A percentile compares a stretch with the other conserved stretches of the same genome.
Conservation (phyloP, 2,888 invertebrate species). For the Synergus japonicus region DNA sequence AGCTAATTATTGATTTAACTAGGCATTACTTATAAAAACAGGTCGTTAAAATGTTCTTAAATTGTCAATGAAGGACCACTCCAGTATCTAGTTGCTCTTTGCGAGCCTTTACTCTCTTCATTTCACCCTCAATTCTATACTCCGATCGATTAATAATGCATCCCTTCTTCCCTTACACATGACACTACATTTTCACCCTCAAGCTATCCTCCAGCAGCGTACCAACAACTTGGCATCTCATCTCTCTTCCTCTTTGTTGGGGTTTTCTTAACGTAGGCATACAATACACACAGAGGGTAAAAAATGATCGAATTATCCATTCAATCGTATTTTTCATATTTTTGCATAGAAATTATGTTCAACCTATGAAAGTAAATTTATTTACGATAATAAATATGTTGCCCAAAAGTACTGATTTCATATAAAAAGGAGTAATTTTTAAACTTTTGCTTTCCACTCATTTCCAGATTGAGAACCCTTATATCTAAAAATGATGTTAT, state of each 20-base stretch:
- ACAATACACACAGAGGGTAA: not conserved
- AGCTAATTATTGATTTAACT: no score
- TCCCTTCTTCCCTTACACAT: conserved; percentile 24
- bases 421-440: no score
- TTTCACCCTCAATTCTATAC: conserved; percentile 13
- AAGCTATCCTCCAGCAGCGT: conserved; percentile 8
- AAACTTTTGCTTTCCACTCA: no score
- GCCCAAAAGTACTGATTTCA: no score
- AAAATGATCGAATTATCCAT: conserved; percentile 25
- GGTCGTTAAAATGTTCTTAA: conserved; percentile 15
- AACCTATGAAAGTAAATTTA: no score
- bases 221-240: conserved; percentile 11
- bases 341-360: no score
- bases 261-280: conserved; percentile 1
- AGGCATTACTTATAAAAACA: no score
- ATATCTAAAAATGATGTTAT: no score
- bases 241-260: conserved; percentile 22
- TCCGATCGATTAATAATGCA: conserved; percentile 30
- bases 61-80: conserved; percentile 20
- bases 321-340: conserved; percentile 15
- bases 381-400: no score
- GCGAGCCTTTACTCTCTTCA: conserved; percentile 6
- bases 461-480: no score
- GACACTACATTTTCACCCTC: conserved; percentile 19
- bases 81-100: conserved; percentile 7